Conservation (phyloP, 2,113 vertebrate species). For the Lamprologus speciosus region DNA sequence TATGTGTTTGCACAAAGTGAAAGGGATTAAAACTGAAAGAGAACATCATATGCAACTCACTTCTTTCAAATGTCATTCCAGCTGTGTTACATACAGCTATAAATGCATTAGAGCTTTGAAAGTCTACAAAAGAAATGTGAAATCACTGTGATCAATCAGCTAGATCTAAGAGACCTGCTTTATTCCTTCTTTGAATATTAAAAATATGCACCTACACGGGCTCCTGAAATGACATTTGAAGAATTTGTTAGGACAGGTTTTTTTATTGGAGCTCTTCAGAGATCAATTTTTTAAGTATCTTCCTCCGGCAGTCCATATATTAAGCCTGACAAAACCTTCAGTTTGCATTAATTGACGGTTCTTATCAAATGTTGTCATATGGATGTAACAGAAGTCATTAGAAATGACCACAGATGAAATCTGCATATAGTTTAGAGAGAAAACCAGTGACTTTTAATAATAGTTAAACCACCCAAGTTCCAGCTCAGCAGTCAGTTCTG, state of each 20-base stretch:
- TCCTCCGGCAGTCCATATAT: neutral
- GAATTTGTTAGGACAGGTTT: neutral
- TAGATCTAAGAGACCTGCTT: neutral
- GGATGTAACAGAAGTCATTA: neutral
- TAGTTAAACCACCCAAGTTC: neutral
- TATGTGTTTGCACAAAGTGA: slow-evolving; percentile 51
- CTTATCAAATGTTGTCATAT: neutral
- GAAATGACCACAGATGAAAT: neutral
- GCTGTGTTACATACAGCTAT: neutral
- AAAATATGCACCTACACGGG: neutral
- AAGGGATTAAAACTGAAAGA: slow-evolving; percentile 34
- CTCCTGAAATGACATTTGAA: neutral
- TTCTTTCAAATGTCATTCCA: slow-evolving; percentile 14
- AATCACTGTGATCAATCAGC: neutral
- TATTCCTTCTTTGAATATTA: neutral
- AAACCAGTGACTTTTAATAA: neutral
- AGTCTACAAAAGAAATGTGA: neutral
- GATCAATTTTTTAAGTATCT: neutral
- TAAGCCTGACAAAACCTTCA: neutral
- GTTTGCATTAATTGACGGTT: neutral
- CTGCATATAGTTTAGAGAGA: neutral
- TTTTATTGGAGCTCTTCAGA: neutral
- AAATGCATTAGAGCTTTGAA: slow-evolving; percentile 11
- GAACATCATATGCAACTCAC: slow-evolving; percentile 18
- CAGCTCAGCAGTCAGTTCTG: neutral